These are phyloP conservation scores for Athrips mouffetella DNA, from an alignment of 2,888 invertebrate genomes.

Conservation along the genomic window DNA sequence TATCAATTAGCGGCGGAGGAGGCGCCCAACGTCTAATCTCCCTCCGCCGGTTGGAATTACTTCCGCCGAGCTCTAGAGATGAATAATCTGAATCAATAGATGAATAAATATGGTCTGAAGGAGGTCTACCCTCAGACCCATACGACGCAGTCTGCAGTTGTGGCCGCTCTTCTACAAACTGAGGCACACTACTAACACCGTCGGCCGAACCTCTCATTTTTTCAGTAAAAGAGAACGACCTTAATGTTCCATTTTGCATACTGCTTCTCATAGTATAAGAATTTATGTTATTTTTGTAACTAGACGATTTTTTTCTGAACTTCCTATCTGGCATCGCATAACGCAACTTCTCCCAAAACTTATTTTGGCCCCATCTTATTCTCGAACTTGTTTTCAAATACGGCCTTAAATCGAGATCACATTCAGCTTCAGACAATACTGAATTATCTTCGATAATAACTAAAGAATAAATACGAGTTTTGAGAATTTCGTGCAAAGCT, in stretches of 20 bases:
- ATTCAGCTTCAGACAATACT: conserved; percentile 87
- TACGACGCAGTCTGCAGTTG: conserved; percentile 65
- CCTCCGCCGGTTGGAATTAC: conserved; percentile 63
- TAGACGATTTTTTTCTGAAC: conserved; percentile 62
- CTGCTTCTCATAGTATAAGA: conserved; percentile 87
- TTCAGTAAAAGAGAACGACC: conserved; percentile 79
- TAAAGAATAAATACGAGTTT: conserved; percentile 88
- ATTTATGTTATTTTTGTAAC: conserved; percentile 89
- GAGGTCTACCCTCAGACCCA: conserved; percentile 81
- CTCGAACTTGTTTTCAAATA: conserved; percentile 92
- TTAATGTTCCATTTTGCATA: conserved; percentile 79
- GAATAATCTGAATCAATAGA: conserved; percentile 94
- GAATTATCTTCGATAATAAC: conserved; percentile 92
- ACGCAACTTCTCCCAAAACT: conserved; percentile 95
- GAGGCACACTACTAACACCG: conserved; percentile 82
- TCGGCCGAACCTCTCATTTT: conserved; percentile 62
- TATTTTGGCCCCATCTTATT: conserved; percentile 91
- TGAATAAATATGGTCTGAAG: conserved; percentile 93
- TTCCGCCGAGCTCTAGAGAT: conserved; percentile 83
- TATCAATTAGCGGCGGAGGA: conserved; percentile 64
- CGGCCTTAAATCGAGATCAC: conserved; percentile 91
- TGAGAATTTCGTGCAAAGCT: conserved; percentile 91
- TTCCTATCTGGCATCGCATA: conserved; percentile 90
- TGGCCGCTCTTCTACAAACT: conserved; percentile 55
- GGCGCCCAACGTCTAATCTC: conserved; percentile 72